Evolutionary conservation across 37 sponge, comb jelly and placozoan species (phyloP), one percentile per base, ranked within the genome.

Genomic region (Halichondria panicea): DNA sequence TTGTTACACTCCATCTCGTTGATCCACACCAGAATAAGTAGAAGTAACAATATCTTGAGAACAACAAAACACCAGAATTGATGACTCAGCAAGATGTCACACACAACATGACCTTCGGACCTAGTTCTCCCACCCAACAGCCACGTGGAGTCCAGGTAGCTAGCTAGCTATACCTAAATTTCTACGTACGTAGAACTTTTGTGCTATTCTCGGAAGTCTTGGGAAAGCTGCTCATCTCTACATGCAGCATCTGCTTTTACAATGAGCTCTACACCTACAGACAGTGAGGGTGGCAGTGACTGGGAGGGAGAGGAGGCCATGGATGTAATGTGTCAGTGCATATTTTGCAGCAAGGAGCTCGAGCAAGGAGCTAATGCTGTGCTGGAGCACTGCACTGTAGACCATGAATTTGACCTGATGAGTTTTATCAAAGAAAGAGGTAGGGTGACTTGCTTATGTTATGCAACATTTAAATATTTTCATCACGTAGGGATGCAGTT

Each of bases 401-500:
- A 82, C n/a, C 89, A 88, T 37, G 60, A n/a, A 6, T 64, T 82
- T n/a, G 58, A 77, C 43, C 48, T 82, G 2, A 35, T 24, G 9
- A 1, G 2, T 19, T 41, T 74, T 36, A 61, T 19, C 1, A 8
- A 25, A 8, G 45, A 73, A 71, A 32, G 67, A 22, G 55, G 89
- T 88, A 44, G 32, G 62, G 3, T 19, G 41, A 1, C 37, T 68
- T 9, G 9, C 5, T n/a, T 48, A 48, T 24, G 9, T 70, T 18
- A 28, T 7, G 13, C 53, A 9, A 6, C 8, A 13, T 42, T 7
- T 75, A 33, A 18, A 15, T n/a, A n/a, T n/a, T n/a, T n/a, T n/a
- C n/a, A n/a, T 48, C 30, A 70, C 35, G 15, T 31, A 90, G 91
- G 43, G 4, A 13, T 84, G 44, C 85, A 92, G 31, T 75, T 62